Evolutionary conservation across 1,140 invertebrate genomes (phyloP), one percentile per base, ranked within the genome.

Genomic region (Conus betulinus): DNA sequence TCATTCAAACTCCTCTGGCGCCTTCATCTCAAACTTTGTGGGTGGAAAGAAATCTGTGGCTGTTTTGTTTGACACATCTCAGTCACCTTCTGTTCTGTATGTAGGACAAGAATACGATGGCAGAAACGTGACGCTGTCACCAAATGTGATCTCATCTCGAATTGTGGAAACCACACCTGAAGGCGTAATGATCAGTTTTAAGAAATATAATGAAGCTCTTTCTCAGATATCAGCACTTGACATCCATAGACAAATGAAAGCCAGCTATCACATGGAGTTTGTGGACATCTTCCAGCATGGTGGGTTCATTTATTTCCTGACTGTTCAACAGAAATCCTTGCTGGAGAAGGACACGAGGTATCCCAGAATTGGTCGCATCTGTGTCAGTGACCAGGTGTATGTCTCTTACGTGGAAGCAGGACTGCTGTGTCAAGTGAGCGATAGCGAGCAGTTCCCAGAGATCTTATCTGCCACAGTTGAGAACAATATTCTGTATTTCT

Each of bases 21-120:
- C 8, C 51, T 67, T 60, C 84, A 71, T 71, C 71, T 87, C 67
- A 51, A 88, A 87, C 89, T 88, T 90, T 52, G 63, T 92, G 51
- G 90, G 90, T 15, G 90, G 91, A 67, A 84, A 79, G 82, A 89
- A 85, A 60, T 91, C 90, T 6, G 88, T 90, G n/a, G 67, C 90
- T 15, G 90, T 90, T 5, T 84, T 90, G 53, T 89, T 90, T 85
- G 84, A 84, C 74, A 57, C 83, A 20, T 63, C 85, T 15, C 53
- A 52, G 13, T 17, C 52, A 0, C 11, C 53, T 8, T 76, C 88
- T 52, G 63, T 90, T 63, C 25, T 92, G 2, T 91, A 90, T 85
- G 91, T 90, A 57, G 90, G 89, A 39, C 88, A 90, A n/a, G 90
- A 91, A 17, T 91, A 90, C 87, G 91, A 92, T 84, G 63, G 87